Evolutionary conservation across 2,888 invertebrate species (phyloP), one percentile per base, ranked within the genome.

Genomic region (Argynnis bischoffii): DNA sequence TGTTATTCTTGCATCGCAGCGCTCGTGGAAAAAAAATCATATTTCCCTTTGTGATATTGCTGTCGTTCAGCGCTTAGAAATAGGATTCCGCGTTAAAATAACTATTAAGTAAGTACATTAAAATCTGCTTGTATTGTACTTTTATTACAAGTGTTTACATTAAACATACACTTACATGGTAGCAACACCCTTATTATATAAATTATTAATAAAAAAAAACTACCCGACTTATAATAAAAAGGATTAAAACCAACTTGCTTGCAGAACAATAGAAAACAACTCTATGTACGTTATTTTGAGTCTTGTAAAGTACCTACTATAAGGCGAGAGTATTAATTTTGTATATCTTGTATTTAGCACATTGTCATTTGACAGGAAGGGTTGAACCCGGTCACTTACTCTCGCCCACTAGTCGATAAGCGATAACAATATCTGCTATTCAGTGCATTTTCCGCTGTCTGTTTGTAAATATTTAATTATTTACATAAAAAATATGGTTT

Each of bases 1-100:
- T 85, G 86, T 84, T 80, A 78, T 82, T 81, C 77, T 80, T 78
- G 77, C 79, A 79, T 81, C 73, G 69, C 77, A 79, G 78, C 78
- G 77, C 72, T 75, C 75, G 78, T 75, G 77, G 72, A 76, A 80
- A 78, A n/a, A 79, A 78, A 78, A 11, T 54, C 64, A 64, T 55
- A 68, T 68, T 69, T 78, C 72, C 77, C 76, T 69, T 63, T 69
- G 71, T 69, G 60, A 61, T 69, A 68, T 68, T 66, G 54, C 66
- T 64, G 60, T 66, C 69, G 66, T 70, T 70, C 59, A 53, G 46
- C 63, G 65, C 59, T 65, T 66, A 69, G 69, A 61, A 56, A 68
- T 64, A 35, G 65, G 51, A 71, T 68, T 68, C 66, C 59, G 60
- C 59, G n/a, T 68, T 66, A 61, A 63, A n/a, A 55, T n/a, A 51